phyloP scores from a whole-genome alignment of 2,888 invertebrate genomes.

The Unio delphinus region DNA sequence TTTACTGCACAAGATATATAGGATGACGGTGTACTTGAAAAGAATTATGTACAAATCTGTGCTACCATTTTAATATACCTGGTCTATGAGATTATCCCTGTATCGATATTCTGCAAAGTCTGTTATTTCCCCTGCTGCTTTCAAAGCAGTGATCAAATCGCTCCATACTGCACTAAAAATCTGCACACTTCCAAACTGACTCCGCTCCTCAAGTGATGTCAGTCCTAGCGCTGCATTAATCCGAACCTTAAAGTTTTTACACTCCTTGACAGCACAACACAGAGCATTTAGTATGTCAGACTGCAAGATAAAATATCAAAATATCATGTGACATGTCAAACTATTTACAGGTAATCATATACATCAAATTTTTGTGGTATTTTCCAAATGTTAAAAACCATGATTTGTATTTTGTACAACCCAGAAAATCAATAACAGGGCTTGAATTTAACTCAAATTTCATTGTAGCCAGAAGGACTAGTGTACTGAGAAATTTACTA shows the following conservation, averaged over 20 bases:
- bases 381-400: too few relatives aligned
- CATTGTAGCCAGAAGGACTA: too few relatives aligned
- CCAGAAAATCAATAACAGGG: too few relatives aligned
- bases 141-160: slow-evolving; percentile 81
- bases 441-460: too few relatives aligned
- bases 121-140: slow-evolving; percentile 83
- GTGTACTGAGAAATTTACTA: too few relatives aligned
- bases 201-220: slow-evolving; percentile 76
- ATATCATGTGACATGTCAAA: too few relatives aligned
- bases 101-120: slow-evolving; percentile 90
- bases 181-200: slow-evolving; percentile 76
- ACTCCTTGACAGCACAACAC: slow-evolving; percentile 79
- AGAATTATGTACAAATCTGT: background rate
- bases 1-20: too few relatives aligned
- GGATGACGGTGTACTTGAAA: background rate
- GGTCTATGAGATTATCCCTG: slow-evolving; percentile 87
- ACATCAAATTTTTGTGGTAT: background rate
- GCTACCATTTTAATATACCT: slow-evolving; percentile 71
- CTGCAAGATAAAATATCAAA: slow-evolving; percentile 70
- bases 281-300: slow-evolving; percentile 79
- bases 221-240: slow-evolving; percentile 88
- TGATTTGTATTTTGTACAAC: too few relatives aligned
- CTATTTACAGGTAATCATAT: too few relatives aligned
- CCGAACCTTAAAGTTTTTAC: slow-evolving; percentile 90
- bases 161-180: slow-evolving; percentile 80